Evolutionary conservation across 2,888 invertebrate species (phyloP).

Genomic region (Eubasilissa splendida): DNA sequence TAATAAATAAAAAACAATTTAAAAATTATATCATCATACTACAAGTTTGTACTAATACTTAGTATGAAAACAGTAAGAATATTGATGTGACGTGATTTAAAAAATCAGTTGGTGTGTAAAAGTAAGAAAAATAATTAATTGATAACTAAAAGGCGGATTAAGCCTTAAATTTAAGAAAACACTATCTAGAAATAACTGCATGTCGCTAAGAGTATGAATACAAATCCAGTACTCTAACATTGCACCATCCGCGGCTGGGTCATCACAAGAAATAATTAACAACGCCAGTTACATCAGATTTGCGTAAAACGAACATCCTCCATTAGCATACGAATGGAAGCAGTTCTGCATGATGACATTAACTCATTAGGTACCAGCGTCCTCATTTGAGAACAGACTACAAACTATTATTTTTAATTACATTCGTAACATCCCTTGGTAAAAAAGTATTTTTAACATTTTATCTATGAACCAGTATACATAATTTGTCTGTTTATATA

Average conservation of each 20-base stretch:
- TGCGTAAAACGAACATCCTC: slow-evolving; percentile 12
- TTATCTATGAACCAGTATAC: no score
- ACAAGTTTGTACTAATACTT: no score
- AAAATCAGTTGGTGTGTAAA: no score
- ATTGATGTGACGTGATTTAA: no score
- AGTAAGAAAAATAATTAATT: no score
- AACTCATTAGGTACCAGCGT: neutral
- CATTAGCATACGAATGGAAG: slow-evolving; percentile 33
- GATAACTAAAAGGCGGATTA: no score
- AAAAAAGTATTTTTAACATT: neutral
- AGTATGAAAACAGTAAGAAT: no score
- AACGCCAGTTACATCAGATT: slow-evolving; percentile 8
- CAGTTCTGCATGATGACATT: slow-evolving; percentile 7
- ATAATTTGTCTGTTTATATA: no score
- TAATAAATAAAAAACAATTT: no score
- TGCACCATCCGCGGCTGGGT: slow-evolving; percentile 1
- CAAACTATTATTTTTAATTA: neutral
- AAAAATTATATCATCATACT: no score
- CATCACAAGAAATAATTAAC: slow-evolving; percentile 21
- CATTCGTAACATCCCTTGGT: no score
- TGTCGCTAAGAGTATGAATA: neutral
- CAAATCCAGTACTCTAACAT: neutral
- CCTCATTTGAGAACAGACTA: neutral
- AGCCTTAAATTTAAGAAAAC: no score
- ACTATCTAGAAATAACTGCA: neutral